These are phyloP conservation scores for Callaeas wilsoni DNA, from an alignment of 2,113 vertebrate genomes.

Conservation along the genomic window DNA sequence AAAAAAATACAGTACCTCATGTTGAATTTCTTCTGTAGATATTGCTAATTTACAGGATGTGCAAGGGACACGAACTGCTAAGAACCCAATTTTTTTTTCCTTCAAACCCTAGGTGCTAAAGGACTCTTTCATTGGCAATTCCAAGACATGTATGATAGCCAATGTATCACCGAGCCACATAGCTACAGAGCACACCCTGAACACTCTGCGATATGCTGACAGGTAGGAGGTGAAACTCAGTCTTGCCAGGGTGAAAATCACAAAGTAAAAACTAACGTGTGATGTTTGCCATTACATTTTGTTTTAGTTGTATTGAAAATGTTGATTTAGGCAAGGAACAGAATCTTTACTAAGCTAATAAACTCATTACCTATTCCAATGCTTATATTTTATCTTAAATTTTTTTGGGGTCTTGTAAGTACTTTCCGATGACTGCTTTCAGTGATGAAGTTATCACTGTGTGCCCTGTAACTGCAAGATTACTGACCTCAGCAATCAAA, in stretches of 20 bases:
- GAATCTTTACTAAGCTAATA: neutral
- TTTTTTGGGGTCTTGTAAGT: neutral
- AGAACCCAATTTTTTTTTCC: neutral
- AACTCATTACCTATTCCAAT: neutral
- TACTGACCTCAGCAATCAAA: neutral
- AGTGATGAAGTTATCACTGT: neutral
- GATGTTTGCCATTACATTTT: neutral
- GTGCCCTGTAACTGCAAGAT: neutral
- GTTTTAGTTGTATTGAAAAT: neutral
- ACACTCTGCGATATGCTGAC: slow-evolving; percentile 90
- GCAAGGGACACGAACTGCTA: neutral
- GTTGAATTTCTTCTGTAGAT: neutral
- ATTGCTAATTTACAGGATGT: neutral
- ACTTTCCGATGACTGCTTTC: neutral
- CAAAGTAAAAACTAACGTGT: neutral
- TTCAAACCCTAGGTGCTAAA: slow-evolving; percentile 80
- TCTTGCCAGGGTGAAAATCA: neutral
- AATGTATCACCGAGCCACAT: slow-evolving; percentile 86
- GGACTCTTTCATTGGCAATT: slow-evolving; percentile 91
- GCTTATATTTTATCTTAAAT: neutral
- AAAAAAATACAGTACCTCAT: neutral
- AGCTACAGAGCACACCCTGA: slow-evolving; percentile 88
- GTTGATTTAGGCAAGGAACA: neutral
- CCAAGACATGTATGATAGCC: slow-evolving; percentile 93
- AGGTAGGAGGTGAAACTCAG: slow-evolving; percentile 71